Base-by-base conservation (phyloP, 2,888 invertebrate species). In the Homarus gammarus region DNA sequence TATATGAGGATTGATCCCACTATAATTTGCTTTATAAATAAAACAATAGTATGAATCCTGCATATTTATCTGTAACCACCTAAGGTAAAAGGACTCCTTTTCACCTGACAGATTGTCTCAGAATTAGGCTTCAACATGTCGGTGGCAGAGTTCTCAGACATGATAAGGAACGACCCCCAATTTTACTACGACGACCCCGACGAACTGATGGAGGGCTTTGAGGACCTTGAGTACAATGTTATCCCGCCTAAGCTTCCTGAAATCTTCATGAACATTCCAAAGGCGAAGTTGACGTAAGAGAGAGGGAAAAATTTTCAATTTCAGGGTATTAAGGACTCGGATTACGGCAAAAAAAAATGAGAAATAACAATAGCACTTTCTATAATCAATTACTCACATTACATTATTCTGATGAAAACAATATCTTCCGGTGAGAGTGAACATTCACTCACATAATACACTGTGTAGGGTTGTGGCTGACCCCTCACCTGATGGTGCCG, bases 191-290 rank as follows among this genome's bases (percentile, higher is more conserved):
- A 93, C 56, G 92, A 93, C 15, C 51, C 94, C 93, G 93, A 93
- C n/a, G 93, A 93, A 73, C 91, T 94, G 27, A 75, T 94, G 33
- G 88, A 93, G 2, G 92, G 92, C 36, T 94, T 93, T 92, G 90
- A 92, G 56, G 77, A 93, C 12, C 93, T 94, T 36, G 92, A 94
- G 22, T 91, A 92, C 75, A 93, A 73, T 38, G 91, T 93, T 84
- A 93, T 94, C 27, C 92, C 92, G 22, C 93, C 93, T 18, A 92
- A 92, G 64, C 91, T 94, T 33, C 89, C 91, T 1, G 90, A 92
- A 8, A 91, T 93, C 87, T 94, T 94, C 92, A 93, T 93, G 38
- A 92, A 93, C 85, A 93, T 93, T n/a, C 93, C 93, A 10, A 92
- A 93, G 40, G 87, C 92, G 1, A 87, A 92, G 70, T 86, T 94